phyloP scores from a whole-genome alignment of 2,888 invertebrate species.

The Drosophila affinis region DNA sequence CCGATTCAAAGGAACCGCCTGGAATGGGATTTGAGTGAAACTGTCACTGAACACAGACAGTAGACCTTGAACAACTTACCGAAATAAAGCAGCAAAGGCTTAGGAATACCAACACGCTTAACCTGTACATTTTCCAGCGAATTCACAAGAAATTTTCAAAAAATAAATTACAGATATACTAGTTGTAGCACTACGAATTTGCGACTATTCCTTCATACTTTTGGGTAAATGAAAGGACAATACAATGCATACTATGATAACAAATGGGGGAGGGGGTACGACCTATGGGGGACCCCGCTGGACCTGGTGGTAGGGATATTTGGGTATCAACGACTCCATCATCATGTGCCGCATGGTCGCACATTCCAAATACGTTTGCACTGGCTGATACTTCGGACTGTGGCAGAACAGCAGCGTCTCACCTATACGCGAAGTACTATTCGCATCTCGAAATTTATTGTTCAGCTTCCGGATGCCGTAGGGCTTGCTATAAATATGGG shows the following conservation, averaged over 20 bases:
- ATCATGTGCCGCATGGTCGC: neutral
- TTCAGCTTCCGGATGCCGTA: neutral
- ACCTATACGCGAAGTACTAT: neutral
- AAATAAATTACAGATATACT: neutral
- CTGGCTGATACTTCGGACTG: neutral
- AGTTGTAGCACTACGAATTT: neutral
- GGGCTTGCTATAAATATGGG: neutral
- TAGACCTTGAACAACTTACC: neutral
- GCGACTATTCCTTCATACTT: neutral
- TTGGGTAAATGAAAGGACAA: neutral
- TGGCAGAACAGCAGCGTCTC: neutral
- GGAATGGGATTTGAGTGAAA: neutral
- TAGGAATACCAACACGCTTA: neutral
- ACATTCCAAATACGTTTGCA: neutral
- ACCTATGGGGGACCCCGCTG: neutral
- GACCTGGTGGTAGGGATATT: neutral
- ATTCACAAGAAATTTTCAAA: neutral
- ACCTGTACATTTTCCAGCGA: neutral
- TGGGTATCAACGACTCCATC: neutral
- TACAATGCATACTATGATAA: neutral
- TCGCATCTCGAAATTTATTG: neutral
- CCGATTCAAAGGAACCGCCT: neutral
- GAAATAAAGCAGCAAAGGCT: neutral
- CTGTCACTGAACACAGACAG: neutral
- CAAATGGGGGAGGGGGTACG: too few species aligned